phyloP scores from a whole-genome alignment of 2,113 vertebrate species.

The Anarhynchus alexandrinus region DNA sequence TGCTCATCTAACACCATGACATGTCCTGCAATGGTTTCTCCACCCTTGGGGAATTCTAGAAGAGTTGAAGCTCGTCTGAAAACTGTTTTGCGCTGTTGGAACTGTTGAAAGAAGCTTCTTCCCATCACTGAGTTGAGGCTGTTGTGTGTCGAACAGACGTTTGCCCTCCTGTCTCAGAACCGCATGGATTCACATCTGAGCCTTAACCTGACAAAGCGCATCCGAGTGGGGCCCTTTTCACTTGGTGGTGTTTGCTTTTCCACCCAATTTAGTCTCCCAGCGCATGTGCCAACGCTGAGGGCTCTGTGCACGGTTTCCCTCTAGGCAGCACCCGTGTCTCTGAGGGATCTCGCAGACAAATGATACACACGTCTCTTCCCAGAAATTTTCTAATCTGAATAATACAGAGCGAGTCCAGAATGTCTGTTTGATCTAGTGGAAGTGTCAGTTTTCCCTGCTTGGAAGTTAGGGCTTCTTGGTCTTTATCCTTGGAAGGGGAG shows the following conservation, averaged over 20 bases:
- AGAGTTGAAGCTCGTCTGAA: not conserved
- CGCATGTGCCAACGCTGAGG: not conserved
- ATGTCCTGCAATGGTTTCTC: not conserved
- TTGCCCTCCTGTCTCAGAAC: not conserved
- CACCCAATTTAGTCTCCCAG: not conserved
- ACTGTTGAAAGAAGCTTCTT: not conserved
- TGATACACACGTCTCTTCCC: accelerated
- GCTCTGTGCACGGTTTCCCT: not conserved
- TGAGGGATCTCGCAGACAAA: accelerated
- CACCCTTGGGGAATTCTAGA: not conserved
- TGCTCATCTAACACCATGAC: not conserved
- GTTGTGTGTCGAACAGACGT: not conserved
- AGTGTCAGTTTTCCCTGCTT: not conserved
- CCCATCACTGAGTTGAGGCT: accelerated
- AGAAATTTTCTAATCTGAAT: not conserved
- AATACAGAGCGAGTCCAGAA: accelerated
- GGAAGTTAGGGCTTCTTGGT: not conserved
- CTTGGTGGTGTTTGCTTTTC: not conserved
- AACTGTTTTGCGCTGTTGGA: not conserved
- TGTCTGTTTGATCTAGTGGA: not conserved
- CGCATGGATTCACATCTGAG: not conserved
- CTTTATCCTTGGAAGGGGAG: not conserved
- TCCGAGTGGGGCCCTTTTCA: not conserved
- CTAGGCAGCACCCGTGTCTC: not conserved
- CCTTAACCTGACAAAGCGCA: not conserved